Percentiles rank a stretch among this genome's conserved stretches.
Evolutionary conservation across 2,113 vertebrate genomes (phyloP).

Genomic region (Macroglossus sobrinus): DNA sequence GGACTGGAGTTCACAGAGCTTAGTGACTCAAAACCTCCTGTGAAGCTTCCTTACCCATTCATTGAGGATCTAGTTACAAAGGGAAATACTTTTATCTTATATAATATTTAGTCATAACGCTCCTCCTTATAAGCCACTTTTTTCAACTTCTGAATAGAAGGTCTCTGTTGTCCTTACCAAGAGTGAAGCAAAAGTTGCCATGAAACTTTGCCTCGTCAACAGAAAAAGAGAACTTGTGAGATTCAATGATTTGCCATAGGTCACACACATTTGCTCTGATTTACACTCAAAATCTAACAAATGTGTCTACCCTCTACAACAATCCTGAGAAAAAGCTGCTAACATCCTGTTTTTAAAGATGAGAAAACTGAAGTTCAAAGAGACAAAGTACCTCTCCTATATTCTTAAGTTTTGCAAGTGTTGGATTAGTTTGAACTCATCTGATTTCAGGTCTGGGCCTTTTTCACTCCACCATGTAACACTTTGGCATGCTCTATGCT

Average conservation of each 20-base stretch:
- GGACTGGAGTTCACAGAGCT: background rate
- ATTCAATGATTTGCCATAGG: background rate
- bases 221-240: background rate
- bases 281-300: background rate
- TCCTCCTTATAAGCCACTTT: too few relatives aligned
- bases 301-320: background rate
- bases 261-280: fast-evolving
- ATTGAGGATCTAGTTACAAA: background rate
- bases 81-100: background rate
- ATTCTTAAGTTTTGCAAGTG: fast-evolving
- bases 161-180: background rate
- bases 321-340: background rate
- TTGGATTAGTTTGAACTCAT: background rate
- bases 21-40: background rate
- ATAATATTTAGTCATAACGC: background rate
- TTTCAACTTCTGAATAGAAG: background rate
- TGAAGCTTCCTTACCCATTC: background rate
- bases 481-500: background rate
- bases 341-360: background rate
- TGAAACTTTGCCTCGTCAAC: background rate
- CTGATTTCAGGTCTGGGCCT: background rate
- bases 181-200: background rate
- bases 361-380: background rate
- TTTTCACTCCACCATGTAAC: background rate
- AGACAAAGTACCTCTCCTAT: background rate